These are phyloP conservation scores for Meandrusa payeni DNA, from an alignment of 2,888 invertebrate genomes.

Conservation along the genomic window DNA sequence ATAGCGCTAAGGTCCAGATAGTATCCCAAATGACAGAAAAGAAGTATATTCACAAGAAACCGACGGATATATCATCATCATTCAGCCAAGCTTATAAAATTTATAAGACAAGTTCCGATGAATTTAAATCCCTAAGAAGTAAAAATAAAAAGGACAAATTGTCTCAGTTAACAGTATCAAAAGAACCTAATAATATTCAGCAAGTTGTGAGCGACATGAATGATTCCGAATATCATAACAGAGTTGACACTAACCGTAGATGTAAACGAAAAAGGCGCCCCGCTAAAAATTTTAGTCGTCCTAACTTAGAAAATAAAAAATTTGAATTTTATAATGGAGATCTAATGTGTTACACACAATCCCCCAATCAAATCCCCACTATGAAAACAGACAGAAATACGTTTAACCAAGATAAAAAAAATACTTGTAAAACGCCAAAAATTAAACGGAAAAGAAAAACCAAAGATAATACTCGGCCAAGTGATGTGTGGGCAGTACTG, in stretches of 20 bases:
- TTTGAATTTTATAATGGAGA: conserved; percentile 52
- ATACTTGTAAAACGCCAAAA: conserved; percentile 27
- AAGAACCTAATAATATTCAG: conserved; percentile 42
- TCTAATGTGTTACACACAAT: conserved; percentile 47
- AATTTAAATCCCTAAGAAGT: conserved; percentile 45
- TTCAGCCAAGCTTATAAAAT: conserved; percentile 54
- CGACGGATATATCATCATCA: conserved; percentile 45
- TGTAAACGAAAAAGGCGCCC: conserved; percentile 44
- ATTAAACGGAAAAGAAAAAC: conserved; percentile 26
- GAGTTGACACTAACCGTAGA: conserved; percentile 36
- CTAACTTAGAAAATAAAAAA: conserved; percentile 35
- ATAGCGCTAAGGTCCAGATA: conserved; percentile 44
- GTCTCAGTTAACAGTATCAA: conserved; percentile 57
- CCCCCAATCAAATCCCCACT: too few species aligned
- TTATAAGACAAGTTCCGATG: conserved; percentile 66
- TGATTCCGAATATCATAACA: conserved; percentile 56
- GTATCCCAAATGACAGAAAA: conserved; percentile 53
- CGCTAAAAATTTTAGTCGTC: conserved; percentile 36
- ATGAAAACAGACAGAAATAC: conserved; percentile 46
- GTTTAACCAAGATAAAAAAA: conserved; percentile 43
- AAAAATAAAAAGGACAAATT: conserved; percentile 59
- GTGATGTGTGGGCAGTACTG: conserved; percentile 64
- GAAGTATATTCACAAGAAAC: conserved; percentile 45
- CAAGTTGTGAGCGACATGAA: conserved; percentile 66
- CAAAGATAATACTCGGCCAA: conserved; percentile 36